Evolutionary conservation across 1,140 invertebrate species (phyloP).

Genomic region (Neodiprion virginianus): DNA sequence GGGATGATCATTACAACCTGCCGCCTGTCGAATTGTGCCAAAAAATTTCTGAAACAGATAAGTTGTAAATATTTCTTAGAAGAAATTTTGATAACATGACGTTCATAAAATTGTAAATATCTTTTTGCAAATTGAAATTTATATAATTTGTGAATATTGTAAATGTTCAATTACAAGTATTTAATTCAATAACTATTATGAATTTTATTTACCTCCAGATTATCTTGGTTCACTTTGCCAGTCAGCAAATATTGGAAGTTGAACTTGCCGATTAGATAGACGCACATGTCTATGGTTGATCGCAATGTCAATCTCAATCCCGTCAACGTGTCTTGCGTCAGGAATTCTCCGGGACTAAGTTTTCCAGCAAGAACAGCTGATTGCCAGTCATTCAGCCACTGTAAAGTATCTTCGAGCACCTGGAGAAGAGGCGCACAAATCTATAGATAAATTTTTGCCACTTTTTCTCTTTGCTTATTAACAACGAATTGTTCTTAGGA

Average conservation of each 20-base stretch:
- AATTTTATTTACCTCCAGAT: constrained; percentile 8
- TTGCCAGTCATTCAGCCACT: constrained; percentile 19
- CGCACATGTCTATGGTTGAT: constrained; percentile 26
- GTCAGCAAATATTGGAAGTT: background rate
- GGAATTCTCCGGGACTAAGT: constrained; percentile 17
- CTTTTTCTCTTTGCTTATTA: background rate
- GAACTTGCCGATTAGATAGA: background rate
- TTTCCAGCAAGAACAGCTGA: background rate
- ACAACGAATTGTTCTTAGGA: constrained; percentile 2
- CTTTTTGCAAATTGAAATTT: background rate
- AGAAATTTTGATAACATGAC: background rate
- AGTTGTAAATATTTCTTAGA: background rate
- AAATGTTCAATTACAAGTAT: background rate
- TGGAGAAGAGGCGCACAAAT: background rate
- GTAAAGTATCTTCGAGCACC: constrained; percentile 8
- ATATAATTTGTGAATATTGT: background rate
- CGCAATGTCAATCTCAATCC: constrained; percentile 20
- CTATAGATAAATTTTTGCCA: too few relatives aligned
- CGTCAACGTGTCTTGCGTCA: constrained; percentile 24
- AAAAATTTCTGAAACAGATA: constrained; percentile 33
- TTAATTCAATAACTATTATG: constrained; percentile 8
- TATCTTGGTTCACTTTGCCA: constrained; percentile 13
- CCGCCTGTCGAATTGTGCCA: constrained; percentile 31
- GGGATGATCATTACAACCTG: constrained; percentile 32
- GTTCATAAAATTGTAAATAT: too few relatives aligned